Evolutionary conservation across 2,888 invertebrate genomes (phyloP).

Genomic region (Caenorhabditis panamensis): DNA sequence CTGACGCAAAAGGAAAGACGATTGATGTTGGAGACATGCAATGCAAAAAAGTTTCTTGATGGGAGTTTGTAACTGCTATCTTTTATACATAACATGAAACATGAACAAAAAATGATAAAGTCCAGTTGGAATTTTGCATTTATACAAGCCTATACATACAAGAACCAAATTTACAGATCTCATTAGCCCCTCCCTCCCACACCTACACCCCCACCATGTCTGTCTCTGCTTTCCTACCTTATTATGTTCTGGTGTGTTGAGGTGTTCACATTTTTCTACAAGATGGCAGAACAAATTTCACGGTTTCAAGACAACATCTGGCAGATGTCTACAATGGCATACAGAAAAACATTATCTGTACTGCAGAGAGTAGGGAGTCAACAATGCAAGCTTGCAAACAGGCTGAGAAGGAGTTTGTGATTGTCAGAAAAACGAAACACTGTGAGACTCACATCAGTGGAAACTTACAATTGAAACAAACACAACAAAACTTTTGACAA

Average conservation of each 20-base stretch:
- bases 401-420: neutral
- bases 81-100: too few species aligned
- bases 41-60: slow-evolving; percentile 31
- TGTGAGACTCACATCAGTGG: too few species aligned
- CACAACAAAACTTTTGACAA: neutral
- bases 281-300: neutral
- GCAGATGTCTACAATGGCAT: neutral
- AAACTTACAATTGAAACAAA: too few species aligned
- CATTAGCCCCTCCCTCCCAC: neutral
- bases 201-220: neutral
- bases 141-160: too few species aligned
- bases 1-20: neutral
- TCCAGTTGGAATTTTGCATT: too few species aligned
- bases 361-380: too few species aligned
- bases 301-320: neutral
- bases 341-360: neutral
- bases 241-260: neutral
- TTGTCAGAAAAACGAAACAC: too few species aligned
- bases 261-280: neutral
- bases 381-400: too few species aligned
- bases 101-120: too few species aligned
- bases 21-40: slow-evolving; percentile 37
- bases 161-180: neutral
- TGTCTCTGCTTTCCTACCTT: neutral
- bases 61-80: slow-evolving; percentile 16